A percentile compares a stretch with the other conserved stretches of the same genome.
phyloP scores from a whole-genome alignment of 2,888 invertebrate species.

The Chrysodeixis includens region DNA sequence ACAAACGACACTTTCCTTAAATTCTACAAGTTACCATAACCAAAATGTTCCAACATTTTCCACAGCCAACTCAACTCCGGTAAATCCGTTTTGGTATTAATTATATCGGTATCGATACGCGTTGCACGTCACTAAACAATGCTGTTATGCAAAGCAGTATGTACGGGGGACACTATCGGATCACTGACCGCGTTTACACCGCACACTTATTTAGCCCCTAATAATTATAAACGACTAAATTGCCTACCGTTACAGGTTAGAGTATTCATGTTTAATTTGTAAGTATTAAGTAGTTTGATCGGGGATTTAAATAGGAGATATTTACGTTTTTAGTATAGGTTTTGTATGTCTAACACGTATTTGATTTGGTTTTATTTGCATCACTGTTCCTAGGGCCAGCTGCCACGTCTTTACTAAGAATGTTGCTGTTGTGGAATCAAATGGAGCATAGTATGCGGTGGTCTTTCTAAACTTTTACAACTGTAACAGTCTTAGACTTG shows the following conservation, averaged over 20 bases:
- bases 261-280: constrained; percentile 20
- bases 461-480: no score
- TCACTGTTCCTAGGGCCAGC: no score
- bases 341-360: no score
- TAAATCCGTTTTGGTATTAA: constrained; percentile 1
- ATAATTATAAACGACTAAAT: constrained; percentile 54
- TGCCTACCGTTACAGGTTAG: constrained; percentile 10
- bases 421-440: no score
- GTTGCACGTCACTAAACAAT: constrained; percentile 64
- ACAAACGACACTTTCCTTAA: background rate
- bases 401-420: no score
- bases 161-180: constrained; percentile 70
- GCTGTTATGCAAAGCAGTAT: constrained; percentile 79
- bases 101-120: constrained; percentile 31
- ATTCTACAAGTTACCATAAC: constrained; percentile 4
- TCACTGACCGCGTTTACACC: constrained; percentile 69
- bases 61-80: background rate
- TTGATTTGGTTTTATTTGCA: no score
- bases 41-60: background rate
- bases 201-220: constrained; percentile 73
- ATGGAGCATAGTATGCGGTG: no score
- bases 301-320: no score
- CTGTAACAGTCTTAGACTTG: no score
- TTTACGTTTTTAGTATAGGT: no score
- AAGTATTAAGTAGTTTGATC: background rate